These are phyloP conservation scores for Callyntrura guangdongensis DNA, from an alignment of 2,888 invertebrate species.

Conservation along the genomic window DNA sequence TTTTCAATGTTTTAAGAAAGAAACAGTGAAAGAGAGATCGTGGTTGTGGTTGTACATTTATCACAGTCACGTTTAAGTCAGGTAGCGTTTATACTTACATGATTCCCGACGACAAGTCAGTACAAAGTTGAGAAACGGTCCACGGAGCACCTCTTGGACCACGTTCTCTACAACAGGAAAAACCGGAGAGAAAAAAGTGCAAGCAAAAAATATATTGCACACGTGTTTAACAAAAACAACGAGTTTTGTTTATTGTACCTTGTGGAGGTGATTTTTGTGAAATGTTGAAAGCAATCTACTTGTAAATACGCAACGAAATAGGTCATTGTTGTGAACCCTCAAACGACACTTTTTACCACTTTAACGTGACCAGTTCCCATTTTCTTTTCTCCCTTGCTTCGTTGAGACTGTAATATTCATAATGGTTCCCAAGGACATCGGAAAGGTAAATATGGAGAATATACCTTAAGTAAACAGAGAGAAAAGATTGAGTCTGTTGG, in stretches of 20 bases:
- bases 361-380: conserved; percentile 6
- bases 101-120: conserved; percentile 66
- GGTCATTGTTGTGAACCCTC: not conserved
- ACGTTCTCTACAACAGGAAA: conserved; percentile 1
- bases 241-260: conserved; percentile 1
- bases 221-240: not conserved
- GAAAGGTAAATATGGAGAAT: conserved; percentile 44
- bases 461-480: not conserved
- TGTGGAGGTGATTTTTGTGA: conserved; percentile 14
- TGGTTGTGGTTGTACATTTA: conserved; percentile 7
- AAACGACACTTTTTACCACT: conserved; percentile 15
- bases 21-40: conserved; percentile 3
- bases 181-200: not conserved
- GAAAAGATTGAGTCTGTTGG: not conserved
- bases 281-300: not conserved
- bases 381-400: conserved; percentile 14
- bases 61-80: conserved; percentile 12
- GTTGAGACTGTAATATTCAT: not conserved
- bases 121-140: conserved; percentile 54
- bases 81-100: conserved; percentile 62
- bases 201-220: not conserved
- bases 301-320: not conserved
- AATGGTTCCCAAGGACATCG: conserved; percentile 74
- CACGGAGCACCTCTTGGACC: not conserved
- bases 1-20: conserved; percentile 23